These are phyloP conservation scores for Julus scandinavius DNA, from an alignment of 2,888 invertebrate genomes.

Conservation along the genomic window DNA sequence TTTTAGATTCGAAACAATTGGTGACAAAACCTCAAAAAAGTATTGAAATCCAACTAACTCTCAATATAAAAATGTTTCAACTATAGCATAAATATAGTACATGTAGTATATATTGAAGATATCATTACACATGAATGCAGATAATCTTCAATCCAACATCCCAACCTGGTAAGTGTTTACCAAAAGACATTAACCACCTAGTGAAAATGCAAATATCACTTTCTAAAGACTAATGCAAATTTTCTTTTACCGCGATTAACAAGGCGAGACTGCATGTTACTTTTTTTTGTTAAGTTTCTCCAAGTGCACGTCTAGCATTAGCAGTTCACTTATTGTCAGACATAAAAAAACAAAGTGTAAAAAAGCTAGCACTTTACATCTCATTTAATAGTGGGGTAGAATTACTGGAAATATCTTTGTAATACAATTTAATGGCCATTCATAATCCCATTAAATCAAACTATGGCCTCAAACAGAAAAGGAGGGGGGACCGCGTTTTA, in stretches of 20 bases:
- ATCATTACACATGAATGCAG: too few relatives aligned
- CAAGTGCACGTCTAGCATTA: neutral
- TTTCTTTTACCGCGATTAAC: neutral
- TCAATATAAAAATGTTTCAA: too few relatives aligned
- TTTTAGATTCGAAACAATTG: too few relatives aligned
- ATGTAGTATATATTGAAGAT: too few relatives aligned
- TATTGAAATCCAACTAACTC: too few relatives aligned
- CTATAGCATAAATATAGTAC: too few relatives aligned
- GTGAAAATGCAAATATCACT: neutral
- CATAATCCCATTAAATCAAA: conserved; percentile 38
- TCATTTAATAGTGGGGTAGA: conserved; percentile 29
- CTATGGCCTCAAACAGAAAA: conserved; percentile 27
- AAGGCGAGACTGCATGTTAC: neutral
- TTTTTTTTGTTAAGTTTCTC: neutral
- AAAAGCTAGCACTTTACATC: conserved; percentile 34
- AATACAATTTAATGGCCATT: conserved; percentile 39
- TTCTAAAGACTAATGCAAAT: neutral
- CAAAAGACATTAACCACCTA: neutral
- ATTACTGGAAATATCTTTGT: conserved; percentile 19
- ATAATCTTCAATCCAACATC: too few relatives aligned
- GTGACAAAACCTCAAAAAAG: too few relatives aligned
- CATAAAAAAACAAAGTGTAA: conserved; percentile 9
- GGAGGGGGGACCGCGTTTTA: neutral
- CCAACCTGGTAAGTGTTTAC: neutral
- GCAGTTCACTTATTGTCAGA: neutral